Base-by-base conservation (phyloP, 2,888 invertebrate species). In the Thymelicus sylvestris region DNA sequence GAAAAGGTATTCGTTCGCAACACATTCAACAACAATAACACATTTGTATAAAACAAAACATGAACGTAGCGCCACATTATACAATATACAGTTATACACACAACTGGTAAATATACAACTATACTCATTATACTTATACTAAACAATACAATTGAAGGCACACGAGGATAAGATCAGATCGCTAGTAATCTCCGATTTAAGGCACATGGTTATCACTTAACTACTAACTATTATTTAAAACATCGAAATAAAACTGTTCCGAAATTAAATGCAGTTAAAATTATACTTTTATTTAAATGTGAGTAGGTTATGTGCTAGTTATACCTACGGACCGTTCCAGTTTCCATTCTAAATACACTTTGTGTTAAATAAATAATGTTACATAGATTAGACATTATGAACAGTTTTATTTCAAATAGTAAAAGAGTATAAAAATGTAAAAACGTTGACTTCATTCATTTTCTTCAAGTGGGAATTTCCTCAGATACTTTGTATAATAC, bases 101-200 rank as follows among this genome's bases (percentile, higher is more conserved):
- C 39, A 44, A 67, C 47, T 47, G n/a, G 39, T 6, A 39, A 13
- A 59, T 39, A 59, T 12, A 55, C 41, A 57, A 24, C 47, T 57
- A 71, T 60, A 74, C 70, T 44, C 44, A 2, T 44, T 44, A 44
- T 12, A 67, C 67, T 63, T 31, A 73, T 13, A 71, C 41, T 57
- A 47, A 38, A 68, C 76, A 79, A 78, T 74, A 72, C 77, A 82
- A 84, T 60, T 52, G 77, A 88, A 90, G 90, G 89, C 90, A 90
- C 89, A 78, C 82, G 79, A 81, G 77, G 69, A 48, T 66, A 71
- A 61, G 66, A 82, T 91, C 91, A 90, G 91, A 91, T 90, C 91
- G 81, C 78, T 77, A 78, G 80, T 87, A 87, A 90, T 90, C 86
- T 91, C 90, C 81, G 82, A 86, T 75, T 71, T 72, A 76, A 74